Percentiles rank a stretch among this genome's conserved stretches.
phyloP scores from a whole-genome alignment of 1,140 invertebrate genomes.

The Lineus longissimus region DNA sequence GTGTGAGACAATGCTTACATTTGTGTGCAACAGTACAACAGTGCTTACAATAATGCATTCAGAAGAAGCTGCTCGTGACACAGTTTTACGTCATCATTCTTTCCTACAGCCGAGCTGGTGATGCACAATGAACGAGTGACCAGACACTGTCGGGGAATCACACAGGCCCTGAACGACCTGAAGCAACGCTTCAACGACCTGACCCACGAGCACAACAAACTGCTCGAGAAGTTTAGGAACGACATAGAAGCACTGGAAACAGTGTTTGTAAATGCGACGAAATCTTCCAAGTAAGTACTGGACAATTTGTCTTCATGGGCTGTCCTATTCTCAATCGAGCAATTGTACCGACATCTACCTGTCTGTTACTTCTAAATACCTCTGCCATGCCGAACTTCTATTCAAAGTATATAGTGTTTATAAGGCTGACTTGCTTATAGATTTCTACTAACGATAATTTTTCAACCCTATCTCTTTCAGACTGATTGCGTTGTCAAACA shows the following conservation, averaged over 20 bases:
- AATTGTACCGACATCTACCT: too few species aligned
- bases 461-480: too few species aligned
- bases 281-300: constrained; percentile 45
- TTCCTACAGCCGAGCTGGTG: constrained; percentile 47
- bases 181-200: constrained; percentile 37
- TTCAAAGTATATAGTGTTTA: too few species aligned
- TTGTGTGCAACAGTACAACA: too few species aligned
- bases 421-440: too few species aligned
- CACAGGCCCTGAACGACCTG: constrained; percentile 42
- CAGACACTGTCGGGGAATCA: constrained; percentile 48
- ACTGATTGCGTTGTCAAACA: constrained; percentile 41
- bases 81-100: too few species aligned
- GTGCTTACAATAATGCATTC: too few species aligned
- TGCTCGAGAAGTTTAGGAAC: constrained; percentile 39
- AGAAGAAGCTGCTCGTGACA: too few species aligned
- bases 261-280: constrained; percentile 51
- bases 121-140: constrained; percentile 51
- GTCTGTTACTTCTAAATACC: too few species aligned
- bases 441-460: too few species aligned
- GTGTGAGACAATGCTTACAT: too few species aligned
- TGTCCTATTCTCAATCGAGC: background rate
- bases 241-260: constrained; percentile 47
- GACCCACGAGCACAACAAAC: constrained; percentile 44
- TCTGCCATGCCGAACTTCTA: too few species aligned
- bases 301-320: background rate